Evolutionary conservation across 2,888 invertebrate genomes (phyloP).

Genomic region (Drosophila mayaguana): DNA sequence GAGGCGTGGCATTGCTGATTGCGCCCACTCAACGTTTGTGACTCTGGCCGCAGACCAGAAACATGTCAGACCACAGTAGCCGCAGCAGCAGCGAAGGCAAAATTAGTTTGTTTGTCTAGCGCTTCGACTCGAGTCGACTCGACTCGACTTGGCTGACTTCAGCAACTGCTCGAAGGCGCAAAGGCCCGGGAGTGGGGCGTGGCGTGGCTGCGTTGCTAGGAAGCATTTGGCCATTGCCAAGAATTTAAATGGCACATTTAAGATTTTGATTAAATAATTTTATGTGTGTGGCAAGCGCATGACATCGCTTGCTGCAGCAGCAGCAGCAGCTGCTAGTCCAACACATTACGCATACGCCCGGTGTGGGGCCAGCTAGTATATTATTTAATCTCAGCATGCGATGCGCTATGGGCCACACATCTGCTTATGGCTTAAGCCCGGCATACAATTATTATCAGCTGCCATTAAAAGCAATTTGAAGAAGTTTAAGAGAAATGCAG

Average conservation of each 20-base stretch:
- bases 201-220: constrained; percentile 16
- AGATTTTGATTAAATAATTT: constrained; percentile 74
- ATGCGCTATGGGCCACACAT: background rate
- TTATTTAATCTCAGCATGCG: constrained; percentile 20
- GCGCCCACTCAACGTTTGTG: constrained; percentile 44
- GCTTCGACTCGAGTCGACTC: constrained; percentile 11
- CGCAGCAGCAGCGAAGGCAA: constrained; percentile 29
- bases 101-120: constrained; percentile 74
- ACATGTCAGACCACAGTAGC: constrained; percentile 54
- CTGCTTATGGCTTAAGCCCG: background rate
- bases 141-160: constrained; percentile 1
- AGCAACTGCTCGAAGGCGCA: constrained; percentile 12
- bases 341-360: constrained; percentile 40
- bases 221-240: constrained; percentile 43
- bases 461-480: constrained; percentile 5
- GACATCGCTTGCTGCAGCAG: background rate
- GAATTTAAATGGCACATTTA: constrained; percentile 75
- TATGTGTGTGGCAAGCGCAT: constrained; percentile 44
- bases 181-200: background rate
- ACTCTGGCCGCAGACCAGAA: constrained; percentile 28
- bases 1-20: constrained; percentile 51
- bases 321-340: background rate
- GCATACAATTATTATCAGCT: constrained; percentile 30
- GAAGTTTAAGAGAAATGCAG: background rate
- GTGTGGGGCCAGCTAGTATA: constrained; percentile 13